These are phyloP conservation scores for Pherbina coryleti DNA, from an alignment of 2,888 invertebrate species.

Conservation along the genomic window DNA sequence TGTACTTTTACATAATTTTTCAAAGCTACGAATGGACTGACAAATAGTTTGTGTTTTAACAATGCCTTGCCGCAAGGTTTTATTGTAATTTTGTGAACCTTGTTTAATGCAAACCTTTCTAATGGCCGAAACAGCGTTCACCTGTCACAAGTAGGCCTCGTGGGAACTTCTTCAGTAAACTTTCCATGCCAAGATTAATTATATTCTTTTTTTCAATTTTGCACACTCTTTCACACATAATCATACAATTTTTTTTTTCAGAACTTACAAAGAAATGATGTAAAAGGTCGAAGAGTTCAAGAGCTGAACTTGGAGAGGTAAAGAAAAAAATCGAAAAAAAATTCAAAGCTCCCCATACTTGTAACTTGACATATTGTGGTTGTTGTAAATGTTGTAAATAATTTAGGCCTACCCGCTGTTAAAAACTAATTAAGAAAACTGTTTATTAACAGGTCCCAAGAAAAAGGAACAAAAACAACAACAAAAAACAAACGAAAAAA, in stretches of 20 bases:
- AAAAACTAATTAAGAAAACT: conserved; percentile 59
- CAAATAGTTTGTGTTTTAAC: too few relatives aligned
- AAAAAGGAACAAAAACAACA: not conserved
- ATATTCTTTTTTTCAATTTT: not conserved
- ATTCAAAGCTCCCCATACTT: not conserved
- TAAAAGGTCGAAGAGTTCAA: not conserved
- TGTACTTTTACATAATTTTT: too few relatives aligned
- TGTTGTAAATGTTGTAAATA: conserved; percentile 14
- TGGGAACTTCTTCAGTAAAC: not conserved
- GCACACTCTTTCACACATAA: too few relatives aligned
- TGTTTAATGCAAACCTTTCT: not conserved
- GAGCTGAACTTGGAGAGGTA: not conserved
- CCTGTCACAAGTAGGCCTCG: not conserved
- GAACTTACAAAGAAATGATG: not conserved
- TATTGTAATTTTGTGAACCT: not conserved
- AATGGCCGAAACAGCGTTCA: not conserved
- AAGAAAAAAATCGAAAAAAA: not conserved
- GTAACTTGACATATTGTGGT: conserved; percentile 21
- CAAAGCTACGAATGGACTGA: too few relatives aligned
- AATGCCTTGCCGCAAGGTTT: too few relatives aligned
- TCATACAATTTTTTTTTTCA: not conserved
- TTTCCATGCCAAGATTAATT: not conserved
- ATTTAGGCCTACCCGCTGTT: conserved; percentile 52
- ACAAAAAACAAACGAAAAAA: not conserved
- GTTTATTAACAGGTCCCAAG: conserved; percentile 50